These are phyloP conservation scores for Butastur rufipennis DNA, from an alignment of 2,113 vertebrate genomes.

Conservation along the genomic window DNA sequence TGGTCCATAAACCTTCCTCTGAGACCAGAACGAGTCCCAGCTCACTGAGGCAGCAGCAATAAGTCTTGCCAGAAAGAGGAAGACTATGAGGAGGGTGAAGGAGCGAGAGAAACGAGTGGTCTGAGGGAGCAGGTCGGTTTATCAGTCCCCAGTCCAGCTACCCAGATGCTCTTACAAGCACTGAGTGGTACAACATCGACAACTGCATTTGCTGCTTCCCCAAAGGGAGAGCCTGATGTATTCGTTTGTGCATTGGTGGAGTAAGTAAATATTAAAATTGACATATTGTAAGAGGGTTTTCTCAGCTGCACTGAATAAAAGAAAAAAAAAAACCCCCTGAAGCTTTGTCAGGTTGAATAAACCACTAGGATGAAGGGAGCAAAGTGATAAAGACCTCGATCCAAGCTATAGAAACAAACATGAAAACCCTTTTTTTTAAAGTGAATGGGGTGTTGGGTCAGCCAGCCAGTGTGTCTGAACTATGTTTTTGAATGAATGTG, in stretches of 20 bases:
- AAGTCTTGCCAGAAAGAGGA: not conserved
- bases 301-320: conserved; percentile 12
- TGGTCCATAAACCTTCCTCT: not conserved
- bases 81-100: not conserved
- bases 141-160: not conserved
- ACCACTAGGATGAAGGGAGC: conserved; percentile 2
- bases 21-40: not conserved
- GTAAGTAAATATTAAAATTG: conserved; percentile 54
- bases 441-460: not conserved
- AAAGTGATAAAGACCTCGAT: conserved; percentile 28
- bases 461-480: not conserved
- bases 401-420: not conserved
- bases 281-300: conserved; percentile 26
- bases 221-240: not conserved
- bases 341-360: conserved; percentile 56
- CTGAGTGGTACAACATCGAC: not conserved
- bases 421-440: not conserved
- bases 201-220: not conserved
- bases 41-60: not conserved
- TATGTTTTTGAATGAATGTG: not conserved
- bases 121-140: not conserved
- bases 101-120: not conserved
- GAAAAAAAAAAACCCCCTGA: not conserved
- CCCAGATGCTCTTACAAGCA: not conserved
- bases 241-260: not conserved